Conservation (phyloP, 30 jellyfish, hydroid and myxozoan genomes). For the Rhopilema esculentum region DNA sequence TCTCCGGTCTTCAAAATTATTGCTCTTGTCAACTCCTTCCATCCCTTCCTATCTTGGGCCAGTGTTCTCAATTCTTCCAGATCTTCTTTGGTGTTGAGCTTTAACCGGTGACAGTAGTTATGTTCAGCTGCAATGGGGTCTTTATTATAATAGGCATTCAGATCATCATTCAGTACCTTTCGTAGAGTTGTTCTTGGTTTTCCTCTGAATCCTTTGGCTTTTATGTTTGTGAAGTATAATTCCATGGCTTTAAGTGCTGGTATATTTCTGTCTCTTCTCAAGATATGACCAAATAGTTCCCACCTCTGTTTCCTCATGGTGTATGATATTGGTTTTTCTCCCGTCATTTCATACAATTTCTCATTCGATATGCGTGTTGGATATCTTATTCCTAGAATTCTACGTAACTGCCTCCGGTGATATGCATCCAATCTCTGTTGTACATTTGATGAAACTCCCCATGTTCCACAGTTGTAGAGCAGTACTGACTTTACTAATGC, state of each 20-base stretch:
- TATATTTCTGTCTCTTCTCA: constrained; percentile 39
- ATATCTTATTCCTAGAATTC: constrained; percentile 32
- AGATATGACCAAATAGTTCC: constrained; percentile 59
- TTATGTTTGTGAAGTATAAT: constrained; percentile 15
- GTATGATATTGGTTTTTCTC: constrained; percentile 41
- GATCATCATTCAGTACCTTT: constrained; percentile 40
- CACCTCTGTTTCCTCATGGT: constrained; percentile 43
- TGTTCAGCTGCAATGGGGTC: constrained; percentile 44
- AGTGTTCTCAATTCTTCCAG: constrained; percentile 46
- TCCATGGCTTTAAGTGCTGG: constrained; percentile 54
- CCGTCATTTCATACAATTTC: constrained; percentile 46
- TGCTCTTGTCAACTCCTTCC: constrained; percentile 32
- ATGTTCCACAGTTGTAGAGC: constrained; percentile 65
- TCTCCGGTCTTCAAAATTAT: constrained; percentile 41
- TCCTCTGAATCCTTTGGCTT: neutral
- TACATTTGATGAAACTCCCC: constrained; percentile 41
- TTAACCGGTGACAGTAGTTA: constrained; percentile 40
- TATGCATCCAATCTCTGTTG: constrained; percentile 44
- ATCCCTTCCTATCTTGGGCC: constrained; percentile 49
- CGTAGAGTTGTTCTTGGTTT: constrained; percentile 44
- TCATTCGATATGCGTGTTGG: constrained; percentile 42
- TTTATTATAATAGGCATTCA: constrained; percentile 36
- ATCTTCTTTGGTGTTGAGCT: constrained; percentile 49
- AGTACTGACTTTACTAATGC: constrained; percentile 46
- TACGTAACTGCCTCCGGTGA: constrained; percentile 40